These are phyloP conservation scores for Kryphioiulus occultus DNA, from an alignment of 2,888 invertebrate genomes.

Conservation along the genomic window DNA sequence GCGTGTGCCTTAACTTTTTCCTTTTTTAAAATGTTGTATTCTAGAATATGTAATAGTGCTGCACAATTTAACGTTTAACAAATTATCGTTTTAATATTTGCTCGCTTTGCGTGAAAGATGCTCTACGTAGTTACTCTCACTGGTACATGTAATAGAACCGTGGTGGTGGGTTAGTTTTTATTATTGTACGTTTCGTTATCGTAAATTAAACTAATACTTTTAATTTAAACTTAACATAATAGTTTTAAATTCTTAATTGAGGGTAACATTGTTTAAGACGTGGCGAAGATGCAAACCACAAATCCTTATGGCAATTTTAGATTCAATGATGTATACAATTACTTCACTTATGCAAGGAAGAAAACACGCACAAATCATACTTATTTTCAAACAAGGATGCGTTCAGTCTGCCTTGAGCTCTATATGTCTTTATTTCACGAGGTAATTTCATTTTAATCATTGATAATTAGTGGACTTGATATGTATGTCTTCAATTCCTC, in stretches of 20 bases:
- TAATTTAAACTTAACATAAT: background rate
- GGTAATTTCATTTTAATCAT: background rate
- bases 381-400: background rate
- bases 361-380: background rate
- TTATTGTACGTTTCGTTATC: constrained; percentile 8
- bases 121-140: background rate
- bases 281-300: background rate
- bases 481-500: background rate
- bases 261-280: background rate
- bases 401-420: background rate
- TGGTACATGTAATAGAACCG: background rate
- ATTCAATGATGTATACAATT: background rate
- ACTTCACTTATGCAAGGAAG: background rate
- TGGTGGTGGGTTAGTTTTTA: constrained; percentile 24
- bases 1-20: background rate
- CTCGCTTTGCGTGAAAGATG: background rate
- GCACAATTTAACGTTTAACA: background rate
- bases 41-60: background rate
- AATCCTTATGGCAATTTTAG: background rate
- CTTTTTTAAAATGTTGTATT: too few relatives aligned
- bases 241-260: background rate
- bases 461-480: background rate
- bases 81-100: background rate
- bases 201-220: constrained; percentile 13
- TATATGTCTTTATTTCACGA: background rate